phyloP scores from a whole-genome alignment of 2,797 vertebrate genomes.

The Premnoplex brunnescens region DNA sequence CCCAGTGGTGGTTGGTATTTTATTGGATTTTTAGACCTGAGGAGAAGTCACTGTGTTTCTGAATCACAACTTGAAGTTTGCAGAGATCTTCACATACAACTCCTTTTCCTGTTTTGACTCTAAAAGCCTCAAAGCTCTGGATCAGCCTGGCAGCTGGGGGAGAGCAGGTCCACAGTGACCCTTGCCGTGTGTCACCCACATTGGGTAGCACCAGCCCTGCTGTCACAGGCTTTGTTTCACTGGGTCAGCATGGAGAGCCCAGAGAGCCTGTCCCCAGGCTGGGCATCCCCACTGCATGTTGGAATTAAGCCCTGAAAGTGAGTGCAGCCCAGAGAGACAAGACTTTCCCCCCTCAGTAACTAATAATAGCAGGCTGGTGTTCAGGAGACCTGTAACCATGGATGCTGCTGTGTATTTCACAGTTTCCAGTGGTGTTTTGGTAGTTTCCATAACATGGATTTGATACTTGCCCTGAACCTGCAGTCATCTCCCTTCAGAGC shows the following conservation, averaged over 20 bases:
- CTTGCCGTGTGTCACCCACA: accelerated
- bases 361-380: neutral
- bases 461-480: neutral
- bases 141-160: neutral
- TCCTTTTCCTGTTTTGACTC: neutral
- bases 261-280: neutral
- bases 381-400: neutral
- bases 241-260: neutral
- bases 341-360: neutral
- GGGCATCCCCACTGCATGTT: neutral
- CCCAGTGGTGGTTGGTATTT: neutral
- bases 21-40: neutral
- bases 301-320: neutral
- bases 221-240: neutral
- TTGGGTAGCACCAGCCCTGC: neutral
- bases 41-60: neutral
- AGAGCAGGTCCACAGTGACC: neutral
- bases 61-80: neutral
- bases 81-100: neutral
- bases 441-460: neutral
- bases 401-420: neutral
- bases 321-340: neutral
- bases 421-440: neutral
- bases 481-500: accelerated
- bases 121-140: neutral